Base-by-base conservation (phyloP, 2,113 vertebrate species). In the Scomber scombrus region DNA sequence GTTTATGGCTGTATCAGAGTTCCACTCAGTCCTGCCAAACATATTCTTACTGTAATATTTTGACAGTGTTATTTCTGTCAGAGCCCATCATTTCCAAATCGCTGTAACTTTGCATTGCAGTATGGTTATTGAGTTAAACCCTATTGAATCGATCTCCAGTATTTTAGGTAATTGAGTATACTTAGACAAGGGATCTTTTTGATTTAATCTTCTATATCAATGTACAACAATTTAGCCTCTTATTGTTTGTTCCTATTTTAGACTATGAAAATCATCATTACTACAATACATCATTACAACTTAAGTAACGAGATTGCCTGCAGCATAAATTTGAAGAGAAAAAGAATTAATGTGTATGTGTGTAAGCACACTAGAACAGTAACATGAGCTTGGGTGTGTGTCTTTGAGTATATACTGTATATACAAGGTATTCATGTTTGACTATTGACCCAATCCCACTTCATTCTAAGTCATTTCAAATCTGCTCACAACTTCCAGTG, bases 171-270 rank as follows among this genome's bases (percentile, higher is more conserved):
- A 56, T 26, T 66, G 46, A 55, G 16, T 9, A 16, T 21, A 43
- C 46, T 34, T 46, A 63, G 54, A 75, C 46, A 7, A 43, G 26
- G 52, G 11, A 43, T 68, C 23, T 0, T 43, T 69, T 54, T 16
- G 21, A 81, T 71, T 50, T 51, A 57, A 68, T 80, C 60, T 80
- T 82, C 49, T 23, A 51, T 54, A 77, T 74, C 55, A 71, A 29
- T 29, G 60, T 43, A 11, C 34, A 60, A 47, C 46, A 74, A 75
- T 82, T 77, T 85, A 49, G n/a, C 54, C 19, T 10, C 13, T 6
- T 65, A 58, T 62, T 78, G 49, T 51, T 55, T 71, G 16, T 50
- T 46, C 40, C 46, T 74, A 70, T 70, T 34, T 29, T 26, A 52
- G 11, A 31, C 5, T 46, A 29, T 11, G 21, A 49, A 50, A 58